A percentile compares a stretch with the other conserved stretches of the same genome.
Conservation (phyloP, 1,140 invertebrate genomes). For the Prorops nasuta region DNA sequence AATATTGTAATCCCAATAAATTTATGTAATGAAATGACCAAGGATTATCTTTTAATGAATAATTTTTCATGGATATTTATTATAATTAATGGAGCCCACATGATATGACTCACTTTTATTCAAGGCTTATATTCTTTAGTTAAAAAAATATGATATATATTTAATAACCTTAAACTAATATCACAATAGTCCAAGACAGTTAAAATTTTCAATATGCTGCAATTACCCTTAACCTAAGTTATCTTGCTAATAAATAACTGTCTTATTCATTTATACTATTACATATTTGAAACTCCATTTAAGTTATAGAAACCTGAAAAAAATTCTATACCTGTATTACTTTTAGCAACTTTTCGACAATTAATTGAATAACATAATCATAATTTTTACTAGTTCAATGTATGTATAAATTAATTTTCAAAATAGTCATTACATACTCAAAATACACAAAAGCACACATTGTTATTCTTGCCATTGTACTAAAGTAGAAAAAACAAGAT, state of each 20-base stretch:
- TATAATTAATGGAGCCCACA: too few species aligned
- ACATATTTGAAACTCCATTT: too few species aligned
- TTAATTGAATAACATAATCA: slow-evolving; percentile 4
- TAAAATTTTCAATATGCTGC: slow-evolving; percentile 36
- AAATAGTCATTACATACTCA: too few species aligned
- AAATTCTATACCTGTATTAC: slow-evolving; percentile 12
- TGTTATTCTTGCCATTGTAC: too few species aligned
- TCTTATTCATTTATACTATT: slow-evolving; percentile 13
- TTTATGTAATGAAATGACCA: too few species aligned
- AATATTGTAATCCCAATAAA: too few species aligned
- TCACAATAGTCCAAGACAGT: slow-evolving; percentile 52
- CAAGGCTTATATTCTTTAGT: slow-evolving; percentile 19
- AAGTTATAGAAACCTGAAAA: slow-evolving; percentile 10
- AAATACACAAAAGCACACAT: too few species aligned
- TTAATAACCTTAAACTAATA: slow-evolving; percentile 48
- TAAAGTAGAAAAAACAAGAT: too few species aligned
- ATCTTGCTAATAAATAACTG: slow-evolving; percentile 20
- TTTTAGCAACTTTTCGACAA: slow-evolving; percentile 10
- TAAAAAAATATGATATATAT: slow-evolving; percentile 46
- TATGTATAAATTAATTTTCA: slow-evolving; percentile 13
- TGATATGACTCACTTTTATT: slow-evolving; percentile 19
- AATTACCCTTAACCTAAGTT: slow-evolving; percentile 17
- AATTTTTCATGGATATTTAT: too few species aligned
- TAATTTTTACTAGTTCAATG: slow-evolving; percentile 1
- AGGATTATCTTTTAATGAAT: too few species aligned